A percentile compares a stretch with the other conserved stretches of the same genome.
Evolutionary conservation across 2,888 invertebrate genomes (phyloP).

Genomic region (Drosophila neoperkinsi): DNA sequence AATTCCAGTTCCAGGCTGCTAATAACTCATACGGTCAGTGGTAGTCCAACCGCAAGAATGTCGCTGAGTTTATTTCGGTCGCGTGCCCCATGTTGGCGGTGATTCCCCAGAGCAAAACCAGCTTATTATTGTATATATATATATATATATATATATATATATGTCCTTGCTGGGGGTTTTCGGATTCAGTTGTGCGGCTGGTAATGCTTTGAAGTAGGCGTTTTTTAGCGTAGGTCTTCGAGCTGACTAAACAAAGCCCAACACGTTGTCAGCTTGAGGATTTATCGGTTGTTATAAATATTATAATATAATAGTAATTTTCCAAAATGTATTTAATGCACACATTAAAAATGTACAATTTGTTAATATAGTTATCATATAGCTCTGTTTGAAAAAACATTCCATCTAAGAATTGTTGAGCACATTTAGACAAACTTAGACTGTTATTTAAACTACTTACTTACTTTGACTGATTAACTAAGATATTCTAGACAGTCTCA

Average conservation of each 20-base stretch:
- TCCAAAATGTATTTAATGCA: background rate
- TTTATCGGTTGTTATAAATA: background rate
- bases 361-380: background rate
- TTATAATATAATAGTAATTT: background rate
- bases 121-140: slow-evolving; percentile 27
- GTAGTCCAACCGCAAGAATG: slow-evolving; percentile 51
- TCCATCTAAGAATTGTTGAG: background rate
- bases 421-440: background rate
- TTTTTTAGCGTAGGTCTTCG: background rate
- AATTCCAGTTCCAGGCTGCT: background rate
- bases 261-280: background rate
- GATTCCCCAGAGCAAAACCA: slow-evolving; percentile 47
- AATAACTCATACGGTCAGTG: background rate
- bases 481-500: background rate
- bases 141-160: background rate
- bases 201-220: background rate
- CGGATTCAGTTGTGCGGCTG: background rate
- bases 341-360: background rate
- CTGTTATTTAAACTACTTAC: background rate
- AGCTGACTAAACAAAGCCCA: background rate
- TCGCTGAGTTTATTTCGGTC: slow-evolving; percentile 21
- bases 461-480: background rate
- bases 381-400: background rate
- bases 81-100: slow-evolving; percentile 22
- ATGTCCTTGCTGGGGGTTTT: background rate